Evolutionary conservation across 1,140 invertebrate genomes (phyloP), one percentile per base, ranked within the genome.

Genomic region (Drosophila miranda): DNA sequence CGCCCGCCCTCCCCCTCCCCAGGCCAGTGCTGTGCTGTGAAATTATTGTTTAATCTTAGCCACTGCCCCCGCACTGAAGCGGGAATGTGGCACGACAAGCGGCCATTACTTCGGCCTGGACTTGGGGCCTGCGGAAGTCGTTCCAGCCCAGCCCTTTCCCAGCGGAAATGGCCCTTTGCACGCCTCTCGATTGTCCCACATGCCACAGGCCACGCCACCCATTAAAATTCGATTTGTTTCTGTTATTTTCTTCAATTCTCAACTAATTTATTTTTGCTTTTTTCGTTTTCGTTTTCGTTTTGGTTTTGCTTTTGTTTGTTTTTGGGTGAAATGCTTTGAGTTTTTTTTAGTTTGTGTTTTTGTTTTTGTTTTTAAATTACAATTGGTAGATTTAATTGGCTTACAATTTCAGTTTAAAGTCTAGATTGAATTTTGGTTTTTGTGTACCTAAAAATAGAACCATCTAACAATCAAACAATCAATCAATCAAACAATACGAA

Each of bases 211-310:
- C 46, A 8, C 0, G 30, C 19, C 1, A 49, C 11, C 43, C 77
- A 86, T 72, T 87, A 61, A 74, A 86, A 74, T 60, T 49, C 57
- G 30, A 26, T 45, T 53, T 50, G 41, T 26, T 41, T 57, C 61
- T 59, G 23, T 34, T 82, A 78, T 83, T 82, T 59, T 30, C 78
- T 87, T 87, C 71, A 88, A 88, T 82, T 87, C 72, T 87, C 83
- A 87, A 87, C 82, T 88, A 87, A 87, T 88, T 87, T 87, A 78
- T 82, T 87, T 80, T 78, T 77, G 60, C 63, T 62, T 58, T 53
- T 38, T 44, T 66, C 21, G 42, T n/a, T n/a, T n/a, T 75, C 13
- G 34, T 58, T 77, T n/a, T n/a, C n/a, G n/a, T n/a, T n/a, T n/a
- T n/a, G n/a, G n/a, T n/a, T n/a, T n/a, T n/a, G n/a, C n/a, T n/a